Evolutionary conservation across 64 coral and sea anemone genomes (phyloP).

Genomic region (Dendronephthya gigantea): DNA sequence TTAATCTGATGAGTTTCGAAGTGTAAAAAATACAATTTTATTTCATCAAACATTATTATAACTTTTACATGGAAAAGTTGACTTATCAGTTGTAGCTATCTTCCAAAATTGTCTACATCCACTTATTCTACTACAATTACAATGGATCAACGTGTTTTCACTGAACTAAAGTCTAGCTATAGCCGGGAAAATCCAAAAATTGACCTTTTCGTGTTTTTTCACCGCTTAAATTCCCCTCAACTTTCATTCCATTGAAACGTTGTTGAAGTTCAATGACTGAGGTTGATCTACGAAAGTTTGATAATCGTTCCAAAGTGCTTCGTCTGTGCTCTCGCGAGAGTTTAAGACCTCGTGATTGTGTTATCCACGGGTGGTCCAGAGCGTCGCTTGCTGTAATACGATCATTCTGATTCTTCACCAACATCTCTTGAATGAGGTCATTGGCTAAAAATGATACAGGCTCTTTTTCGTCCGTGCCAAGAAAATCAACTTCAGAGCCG

Average conservation of each 20-base stretch:
- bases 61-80: no score
- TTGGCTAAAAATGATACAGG: constrained; percentile 57
- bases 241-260: background rate
- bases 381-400: constrained; percentile 52
- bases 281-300: background rate
- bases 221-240: background rate
- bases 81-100: background rate
- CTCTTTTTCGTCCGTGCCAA: constrained; percentile 46
- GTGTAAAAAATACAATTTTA: no score
- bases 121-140: background rate
- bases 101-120: background rate
- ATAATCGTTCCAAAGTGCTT: background rate
- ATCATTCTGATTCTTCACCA: constrained; percentile 36
- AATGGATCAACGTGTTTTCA: background rate
- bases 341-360: background rate
- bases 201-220: background rate
- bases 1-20: no score
- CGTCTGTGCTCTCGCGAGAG: background rate
- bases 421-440: constrained; percentile 47
- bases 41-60: no score
- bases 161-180: background rate
- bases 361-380: constrained; percentile 65
- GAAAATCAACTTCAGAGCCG: constrained; percentile 43
- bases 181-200: background rate
- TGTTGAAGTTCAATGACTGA: background rate